phyloP scores from a whole-genome alignment of 2,888 invertebrate genomes.

The Crocallis elinguaria region DNA sequence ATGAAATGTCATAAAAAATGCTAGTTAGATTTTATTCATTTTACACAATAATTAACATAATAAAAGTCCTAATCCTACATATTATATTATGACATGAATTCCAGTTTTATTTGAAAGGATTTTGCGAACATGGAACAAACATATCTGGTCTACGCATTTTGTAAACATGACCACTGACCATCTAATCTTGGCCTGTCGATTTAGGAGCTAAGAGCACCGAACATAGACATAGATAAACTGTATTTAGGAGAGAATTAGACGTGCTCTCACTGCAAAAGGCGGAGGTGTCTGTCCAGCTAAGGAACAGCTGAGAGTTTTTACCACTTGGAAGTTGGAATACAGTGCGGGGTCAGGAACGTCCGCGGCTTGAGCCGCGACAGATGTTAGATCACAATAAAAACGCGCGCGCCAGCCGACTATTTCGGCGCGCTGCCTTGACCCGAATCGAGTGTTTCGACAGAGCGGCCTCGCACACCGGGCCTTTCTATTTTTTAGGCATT shows the following conservation, averaged over 20 bases:
- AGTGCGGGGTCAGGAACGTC: slow-evolving; percentile 49
- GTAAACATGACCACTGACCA: no score
- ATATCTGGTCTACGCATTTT: no score
- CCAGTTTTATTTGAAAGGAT: no score
- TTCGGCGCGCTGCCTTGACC: slow-evolving; percentile 84
- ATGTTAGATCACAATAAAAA: slow-evolving; percentile 84
- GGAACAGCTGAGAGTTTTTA: not conserved
- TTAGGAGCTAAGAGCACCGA: no score
- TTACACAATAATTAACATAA: no score
- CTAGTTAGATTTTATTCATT: no score
- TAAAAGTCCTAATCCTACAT: no score
- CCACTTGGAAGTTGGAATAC: slow-evolving; percentile 24
- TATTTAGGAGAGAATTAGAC: not conserved
- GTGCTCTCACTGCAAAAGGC: not conserved
- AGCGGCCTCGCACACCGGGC: slow-evolving; percentile 84
- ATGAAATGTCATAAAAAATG: no score
- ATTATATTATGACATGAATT: no score
- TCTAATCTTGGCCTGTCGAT: no score
- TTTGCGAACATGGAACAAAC: no score
- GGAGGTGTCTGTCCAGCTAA: not conserved
- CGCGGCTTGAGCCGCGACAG: slow-evolving; percentile 65
- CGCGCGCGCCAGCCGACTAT: slow-evolving; percentile 81
- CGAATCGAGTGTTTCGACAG: slow-evolving; percentile 82
- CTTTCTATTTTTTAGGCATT: slow-evolving; percentile 85
- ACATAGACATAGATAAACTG: no score